These are phyloP conservation scores for Hydraecia micacea DNA, from an alignment of 2,888 invertebrate genomes.

Conservation along the genomic window DNA sequence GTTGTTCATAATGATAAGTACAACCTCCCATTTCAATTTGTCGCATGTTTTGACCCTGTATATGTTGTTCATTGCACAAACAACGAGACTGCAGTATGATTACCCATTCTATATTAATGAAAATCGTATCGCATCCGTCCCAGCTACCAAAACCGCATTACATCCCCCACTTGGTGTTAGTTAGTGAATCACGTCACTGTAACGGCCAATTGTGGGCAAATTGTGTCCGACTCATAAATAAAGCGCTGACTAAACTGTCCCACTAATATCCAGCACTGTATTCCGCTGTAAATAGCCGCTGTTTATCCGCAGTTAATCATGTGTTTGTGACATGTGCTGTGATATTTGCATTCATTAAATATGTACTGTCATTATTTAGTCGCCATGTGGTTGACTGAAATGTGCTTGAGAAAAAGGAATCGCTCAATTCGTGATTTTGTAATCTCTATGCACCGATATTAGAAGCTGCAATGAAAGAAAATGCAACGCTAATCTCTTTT, in stretches of 20 bases:
- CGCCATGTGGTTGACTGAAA: constrained; percentile 27
- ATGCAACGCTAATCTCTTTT: not conserved
- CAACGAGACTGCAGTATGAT: not conserved
- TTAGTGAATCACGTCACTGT: constrained; percentile 76
- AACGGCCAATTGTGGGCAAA: constrained; percentile 73
- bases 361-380: constrained; percentile 21
- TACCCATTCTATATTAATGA: constrained; percentile 19
- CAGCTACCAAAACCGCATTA: constrained; percentile 40
- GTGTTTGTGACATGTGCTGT: constrained; percentile 52
- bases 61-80: not conserved
- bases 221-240: constrained; percentile 73
- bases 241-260: constrained; percentile 69
- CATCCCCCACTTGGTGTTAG: constrained; percentile 62
- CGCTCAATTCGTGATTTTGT: not conserved
- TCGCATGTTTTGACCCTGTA: no score
- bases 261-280: constrained; percentile 57
- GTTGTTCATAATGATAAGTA: no score
- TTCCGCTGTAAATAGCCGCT: constrained; percentile 56
- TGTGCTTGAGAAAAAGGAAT: constrained; percentile 2
- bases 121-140: constrained; percentile 66
- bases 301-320: constrained; percentile 61
- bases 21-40: no score
- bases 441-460: not conserved
- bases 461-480: not conserved
- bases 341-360: constrained; percentile 40